A percentile compares a stretch with the other conserved stretches of the same genome.
Evolutionary conservation across 2,797 vertebrate genomes (phyloP).

Genomic region (Botia almorhae): DNA sequence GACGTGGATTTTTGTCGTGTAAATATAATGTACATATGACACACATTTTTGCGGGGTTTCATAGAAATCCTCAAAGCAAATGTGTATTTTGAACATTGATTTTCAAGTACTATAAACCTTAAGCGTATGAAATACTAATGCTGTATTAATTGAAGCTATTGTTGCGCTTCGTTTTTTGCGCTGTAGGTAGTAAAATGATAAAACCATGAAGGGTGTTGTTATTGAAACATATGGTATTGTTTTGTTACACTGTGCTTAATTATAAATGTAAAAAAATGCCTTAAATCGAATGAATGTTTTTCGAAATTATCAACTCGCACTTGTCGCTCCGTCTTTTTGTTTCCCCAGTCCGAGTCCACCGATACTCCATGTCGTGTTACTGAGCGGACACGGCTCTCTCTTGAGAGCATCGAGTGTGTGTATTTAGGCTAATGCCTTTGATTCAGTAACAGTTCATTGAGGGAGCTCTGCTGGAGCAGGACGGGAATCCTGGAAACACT

Average conservation of each 20-base stretch:
- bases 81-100: neutral
- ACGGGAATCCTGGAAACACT: conserved; percentile 41
- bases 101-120: neutral
- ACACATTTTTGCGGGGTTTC: neutral
- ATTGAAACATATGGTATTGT: neutral
- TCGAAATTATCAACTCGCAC: too few relatives aligned
- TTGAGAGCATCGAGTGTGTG: conserved; percentile 54
- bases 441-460: conserved; percentile 62
- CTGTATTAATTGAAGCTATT: too few relatives aligned
- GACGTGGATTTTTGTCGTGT: neutral
- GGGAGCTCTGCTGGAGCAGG: conserved; percentile 43
- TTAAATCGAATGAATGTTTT: neutral
- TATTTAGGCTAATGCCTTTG: conserved; percentile 63
- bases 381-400: conserved; percentile 28
- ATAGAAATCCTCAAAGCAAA: neutral
- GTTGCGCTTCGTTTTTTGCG: too few relatives aligned
- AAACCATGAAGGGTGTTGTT: too few relatives aligned
- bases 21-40: neutral
- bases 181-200: too few relatives aligned
- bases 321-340: too few relatives aligned
- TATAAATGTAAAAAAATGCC: neutral
- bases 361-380: conserved; percentile 63
- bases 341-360: conserved; percentile 42
- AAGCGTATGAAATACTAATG: too few relatives aligned
- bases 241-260: neutral